A percentile compares a stretch with the other conserved stretches of the same genome.
Evolutionary conservation across 2,797 vertebrate genomes (phyloP).

Genomic region (Otolemur crassicaudatus): DNA sequence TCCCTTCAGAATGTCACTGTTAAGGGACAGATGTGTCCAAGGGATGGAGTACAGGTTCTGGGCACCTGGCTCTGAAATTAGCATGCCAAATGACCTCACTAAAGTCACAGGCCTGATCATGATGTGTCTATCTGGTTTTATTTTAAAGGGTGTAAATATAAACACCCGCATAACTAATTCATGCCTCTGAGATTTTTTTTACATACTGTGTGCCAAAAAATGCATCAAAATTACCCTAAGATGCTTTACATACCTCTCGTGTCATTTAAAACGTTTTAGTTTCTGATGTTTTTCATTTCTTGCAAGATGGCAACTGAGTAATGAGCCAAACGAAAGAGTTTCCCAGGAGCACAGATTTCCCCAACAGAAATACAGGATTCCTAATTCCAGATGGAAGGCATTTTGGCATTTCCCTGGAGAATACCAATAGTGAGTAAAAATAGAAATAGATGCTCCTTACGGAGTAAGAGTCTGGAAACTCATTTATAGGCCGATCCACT

Average conservation of each 20-base stretch:
- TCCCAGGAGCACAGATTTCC: slow-evolving; percentile 63
- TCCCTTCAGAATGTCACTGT: not conserved
- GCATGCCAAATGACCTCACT: not conserved
- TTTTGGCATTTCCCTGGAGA: slow-evolving; percentile 66
- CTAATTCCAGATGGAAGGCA: slow-evolving; percentile 77
- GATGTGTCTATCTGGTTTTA: not conserved
- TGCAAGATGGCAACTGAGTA: slow-evolving; percentile 1
- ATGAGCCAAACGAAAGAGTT: slow-evolving; percentile 58
- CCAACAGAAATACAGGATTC: slow-evolving; percentile 70
- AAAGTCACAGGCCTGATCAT: not conserved
- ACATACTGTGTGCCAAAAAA: not conserved
- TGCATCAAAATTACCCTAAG: not conserved
- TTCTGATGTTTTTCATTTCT: slow-evolving; percentile 49
- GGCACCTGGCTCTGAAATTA: not conserved
- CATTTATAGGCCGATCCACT: slow-evolving; percentile 61
- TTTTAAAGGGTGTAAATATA: not conserved
- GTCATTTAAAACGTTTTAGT: slow-evolving; percentile 40
- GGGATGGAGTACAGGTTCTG: not conserved
- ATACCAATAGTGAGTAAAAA: slow-evolving; percentile 63
- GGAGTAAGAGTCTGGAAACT: slow-evolving; percentile 55
- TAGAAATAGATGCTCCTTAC: slow-evolving; percentile 29
- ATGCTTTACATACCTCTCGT: not conserved
- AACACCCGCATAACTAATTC: not conserved
- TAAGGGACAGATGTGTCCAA: not conserved
- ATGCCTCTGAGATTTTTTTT: not conserved